Evolutionary conservation across 2,888 invertebrate genomes (phyloP), one percentile per base, ranked within the genome.

Genomic region (Geotrupes spiniger): DNA sequence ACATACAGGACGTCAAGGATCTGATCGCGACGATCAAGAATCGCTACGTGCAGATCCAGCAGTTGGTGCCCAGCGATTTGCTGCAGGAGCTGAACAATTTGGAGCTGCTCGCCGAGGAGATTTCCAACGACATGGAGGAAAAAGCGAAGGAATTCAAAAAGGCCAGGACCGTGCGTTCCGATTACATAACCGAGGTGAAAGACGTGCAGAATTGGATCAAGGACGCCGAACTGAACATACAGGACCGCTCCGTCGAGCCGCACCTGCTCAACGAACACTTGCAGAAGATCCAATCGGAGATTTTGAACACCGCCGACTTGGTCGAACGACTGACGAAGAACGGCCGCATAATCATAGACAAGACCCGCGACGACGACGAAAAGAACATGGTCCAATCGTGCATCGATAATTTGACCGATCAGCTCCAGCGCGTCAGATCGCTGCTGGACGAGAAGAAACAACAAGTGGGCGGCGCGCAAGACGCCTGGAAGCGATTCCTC

Each of bases 401-500:
- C 1, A 81, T 92, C 50, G 79, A 84, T 48, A 85, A 84, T 52
- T 74, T 92, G 51, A 82, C 83, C 14, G 89, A 91, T 16, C 90
- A 92, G 71, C 76, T 93, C 66, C 78, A 81, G 26, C 87, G 89
- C 59, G 82, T 92, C 1, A 84, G 82, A 62, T 79, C 82, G 48
- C 87, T 87, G 81, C 75, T 93, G 59, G 92, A 92, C 51, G 87
- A 91, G 62, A 85, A 88, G 69, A 88, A 86, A 66, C 85, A 86
- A 61, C 85, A 87, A 67, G 86, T 92, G 27, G 89, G 88, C 43
- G 92, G 92, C 65, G 88, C 89, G 51, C 78, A 93, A 62, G 93
- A 93, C 65, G 89, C 92, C 16, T 92, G 92, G 82, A 85, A 90
- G 57, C 79, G 89, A 49, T 94, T 94, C 80, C 80, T 91, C 61